These are phyloP conservation scores for Toxonevra muliebris DNA, from an alignment of 2,888 invertebrate genomes.

Conservation along the genomic window DNA sequence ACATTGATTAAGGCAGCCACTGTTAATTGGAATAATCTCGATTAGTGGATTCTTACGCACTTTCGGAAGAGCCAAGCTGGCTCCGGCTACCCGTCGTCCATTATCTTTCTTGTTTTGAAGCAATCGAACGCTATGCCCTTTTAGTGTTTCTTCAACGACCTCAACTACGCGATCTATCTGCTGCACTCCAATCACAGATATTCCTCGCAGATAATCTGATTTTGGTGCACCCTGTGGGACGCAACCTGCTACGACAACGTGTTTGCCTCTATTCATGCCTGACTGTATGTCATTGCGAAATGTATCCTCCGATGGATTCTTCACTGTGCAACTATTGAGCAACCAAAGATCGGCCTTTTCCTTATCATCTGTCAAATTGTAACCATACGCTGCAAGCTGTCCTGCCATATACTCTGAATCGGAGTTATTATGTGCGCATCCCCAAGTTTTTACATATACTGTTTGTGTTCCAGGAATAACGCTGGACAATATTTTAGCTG, in stretches of 20 bases:
- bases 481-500: slow-evolving; percentile 69
- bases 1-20: slow-evolving; percentile 97
- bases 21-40: slow-evolving; percentile 96
- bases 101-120: slow-evolving; percentile 83
- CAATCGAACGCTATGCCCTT: slow-evolving; percentile 82
- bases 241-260: slow-evolving; percentile 96
- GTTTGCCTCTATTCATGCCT: slow-evolving; percentile 78
- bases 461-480: slow-evolving; percentile 78
- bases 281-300: slow-evolving; percentile 86
- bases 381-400: slow-evolving; percentile 87
- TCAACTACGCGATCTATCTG: slow-evolving; percentile 98
- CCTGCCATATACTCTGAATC: slow-evolving; percentile 99
- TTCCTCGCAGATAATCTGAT: slow-evolving; percentile 68
- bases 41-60: slow-evolving; percentile 94
- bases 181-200: slow-evolving; percentile 97
- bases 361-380: slow-evolving; percentile 83
- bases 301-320: slow-evolving; percentile 96
- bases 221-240: slow-evolving; percentile 94
- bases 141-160: slow-evolving; percentile 96
- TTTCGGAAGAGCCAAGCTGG: slow-evolving; percentile 88
- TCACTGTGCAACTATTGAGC: slow-evolving; percentile 97
- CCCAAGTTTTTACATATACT: slow-evolving; percentile 94
- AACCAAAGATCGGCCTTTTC: slow-evolving; percentile 90
- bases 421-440: slow-evolving; percentile 96
- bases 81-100: slow-evolving; percentile 86